A percentile compares a stretch with the other conserved stretches of the same genome.
phyloP scores from a whole-genome alignment of 2,113 vertebrate species.

The Brienomyrus longianalis region DNA sequence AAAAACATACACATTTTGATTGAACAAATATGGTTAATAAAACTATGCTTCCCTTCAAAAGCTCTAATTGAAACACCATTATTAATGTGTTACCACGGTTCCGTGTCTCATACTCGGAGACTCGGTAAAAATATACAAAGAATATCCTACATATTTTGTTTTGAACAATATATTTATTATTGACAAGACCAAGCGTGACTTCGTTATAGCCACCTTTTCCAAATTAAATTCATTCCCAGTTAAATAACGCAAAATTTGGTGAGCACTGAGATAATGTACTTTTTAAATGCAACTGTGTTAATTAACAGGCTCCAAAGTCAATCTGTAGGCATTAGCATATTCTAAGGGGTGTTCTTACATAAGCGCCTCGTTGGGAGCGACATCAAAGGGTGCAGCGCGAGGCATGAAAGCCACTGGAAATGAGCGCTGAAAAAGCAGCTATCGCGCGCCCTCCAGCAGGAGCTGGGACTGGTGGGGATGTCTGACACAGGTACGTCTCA shows the following conservation, averaged over 20 bases:
- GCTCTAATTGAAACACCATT: constrained; percentile 47
- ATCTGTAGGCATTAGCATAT: constrained; percentile 49
- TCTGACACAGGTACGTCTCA: constrained; percentile 25
- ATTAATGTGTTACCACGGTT: constrained; percentile 48
- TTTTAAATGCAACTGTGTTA: constrained; percentile 50
- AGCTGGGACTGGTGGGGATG: constrained; percentile 28
- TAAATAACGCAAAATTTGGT: constrained; percentile 31
- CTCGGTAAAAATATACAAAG: constrained; percentile 60
- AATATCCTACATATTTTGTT: constrained; percentile 50
- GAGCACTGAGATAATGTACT: constrained; percentile 10
- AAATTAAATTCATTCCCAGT: constrained; percentile 23
- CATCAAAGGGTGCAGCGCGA: constrained; percentile 56
- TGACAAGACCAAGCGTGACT: constrained; percentile 15
- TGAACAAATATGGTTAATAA: constrained; percentile 25
- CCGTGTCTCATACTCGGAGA: constrained; percentile 47
- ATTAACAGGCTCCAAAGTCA: constrained; percentile 54
- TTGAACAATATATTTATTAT: constrained; percentile 32
- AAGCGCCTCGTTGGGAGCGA: constrained; percentile 37
- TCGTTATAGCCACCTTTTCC: neutral
- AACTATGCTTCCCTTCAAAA: constrained; percentile 13
- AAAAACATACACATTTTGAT: constrained; percentile 43
- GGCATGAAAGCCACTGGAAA: constrained; percentile 55
- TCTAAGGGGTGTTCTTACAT: constrained; percentile 35
- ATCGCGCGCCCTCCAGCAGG: constrained; percentile 38
- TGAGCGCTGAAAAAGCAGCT: constrained; percentile 41